Percentiles rank a stretch among this genome's conserved stretches.
phyloP scores from a whole-genome alignment of 2,888 invertebrate genomes.

The Lasioglossum calceatum region DNA sequence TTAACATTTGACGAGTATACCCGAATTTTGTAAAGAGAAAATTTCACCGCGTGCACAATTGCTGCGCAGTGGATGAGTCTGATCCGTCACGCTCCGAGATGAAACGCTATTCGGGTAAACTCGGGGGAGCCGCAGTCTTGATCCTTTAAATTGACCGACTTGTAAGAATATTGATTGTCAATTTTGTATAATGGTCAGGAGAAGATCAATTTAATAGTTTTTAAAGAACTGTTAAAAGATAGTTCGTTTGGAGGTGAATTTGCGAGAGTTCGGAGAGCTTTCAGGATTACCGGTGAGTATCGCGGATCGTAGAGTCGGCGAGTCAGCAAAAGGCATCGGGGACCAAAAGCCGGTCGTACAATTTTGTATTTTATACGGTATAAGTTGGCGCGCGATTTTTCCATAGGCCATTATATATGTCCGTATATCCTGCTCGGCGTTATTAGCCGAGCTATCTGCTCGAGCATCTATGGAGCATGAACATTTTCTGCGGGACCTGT shows the following conservation, averaged over 20 bases:
- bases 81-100: too few relatives aligned
- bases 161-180: too few relatives aligned
- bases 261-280: not conserved
- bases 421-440: constrained; percentile 53
- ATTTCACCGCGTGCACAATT: too few relatives aligned
- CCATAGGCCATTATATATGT: constrained; percentile 58
- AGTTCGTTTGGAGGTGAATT: not conserved
- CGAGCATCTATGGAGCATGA: constrained; percentile 69
- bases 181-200: too few relatives aligned
- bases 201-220: not conserved
- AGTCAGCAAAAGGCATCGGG: constrained; percentile 13
- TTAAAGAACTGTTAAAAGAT: not conserved
- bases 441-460: constrained; percentile 73
- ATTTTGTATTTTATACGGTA: constrained; percentile 36
- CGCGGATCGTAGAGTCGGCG: not conserved
- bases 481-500: constrained; percentile 74
- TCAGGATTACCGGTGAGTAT: not conserved
- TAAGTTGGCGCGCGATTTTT: constrained; percentile 42
- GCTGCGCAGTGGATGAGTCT: too few relatives aligned
- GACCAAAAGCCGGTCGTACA: constrained; percentile 11
- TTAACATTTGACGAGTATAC: not conserved
- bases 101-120: too few relatives aligned
- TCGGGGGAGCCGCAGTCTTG: too few relatives aligned
- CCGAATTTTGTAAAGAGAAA: not conserved
- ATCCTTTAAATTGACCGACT: too few relatives aligned